Evolutionary conservation across 2,113 vertebrate genomes (phyloP).

Genomic region (Gymnobelideus leadbeateri): DNA sequence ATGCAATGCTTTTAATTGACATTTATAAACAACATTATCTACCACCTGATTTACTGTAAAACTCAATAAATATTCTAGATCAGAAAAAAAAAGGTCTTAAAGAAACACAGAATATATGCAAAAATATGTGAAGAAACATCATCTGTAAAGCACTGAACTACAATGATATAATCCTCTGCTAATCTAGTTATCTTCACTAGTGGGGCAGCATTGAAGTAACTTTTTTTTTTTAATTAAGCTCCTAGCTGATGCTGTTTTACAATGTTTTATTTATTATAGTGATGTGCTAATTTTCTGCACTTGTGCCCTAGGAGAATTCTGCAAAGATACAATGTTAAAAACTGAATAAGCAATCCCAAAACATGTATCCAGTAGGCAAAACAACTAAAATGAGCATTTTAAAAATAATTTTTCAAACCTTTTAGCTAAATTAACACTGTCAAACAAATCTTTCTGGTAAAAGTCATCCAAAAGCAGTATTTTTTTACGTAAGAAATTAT

Average conservation of each 20-base stretch:
- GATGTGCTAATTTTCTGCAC: neutral
- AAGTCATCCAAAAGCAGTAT: constrained; percentile 1
- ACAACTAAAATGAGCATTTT: neutral
- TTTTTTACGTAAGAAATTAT: neutral
- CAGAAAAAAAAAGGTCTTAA: neutral
- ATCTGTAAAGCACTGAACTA: neutral
- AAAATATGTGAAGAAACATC: neutral
- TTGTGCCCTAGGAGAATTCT: neutral
- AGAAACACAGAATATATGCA: neutral
- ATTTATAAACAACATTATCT: neutral
- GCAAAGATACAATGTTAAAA: constrained; percentile 21
- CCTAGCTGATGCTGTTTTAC: neutral
- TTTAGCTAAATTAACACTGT: neutral
- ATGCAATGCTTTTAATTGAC: neutral
- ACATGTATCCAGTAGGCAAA: constrained; percentile 33
- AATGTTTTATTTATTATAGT: neutral
- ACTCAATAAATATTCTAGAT: neutral
- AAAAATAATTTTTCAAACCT: neutral
- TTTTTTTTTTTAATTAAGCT: neutral
- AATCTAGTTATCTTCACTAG: neutral
- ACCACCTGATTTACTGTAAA: neutral
- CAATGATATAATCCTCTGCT: neutral
- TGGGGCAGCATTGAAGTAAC: neutral
- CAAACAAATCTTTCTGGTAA: constrained; percentile 10
- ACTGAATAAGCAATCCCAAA: constrained; percentile 12